Conservation (phyloP, 2,888 invertebrate species). For the Heliconius ethilla region DNA sequence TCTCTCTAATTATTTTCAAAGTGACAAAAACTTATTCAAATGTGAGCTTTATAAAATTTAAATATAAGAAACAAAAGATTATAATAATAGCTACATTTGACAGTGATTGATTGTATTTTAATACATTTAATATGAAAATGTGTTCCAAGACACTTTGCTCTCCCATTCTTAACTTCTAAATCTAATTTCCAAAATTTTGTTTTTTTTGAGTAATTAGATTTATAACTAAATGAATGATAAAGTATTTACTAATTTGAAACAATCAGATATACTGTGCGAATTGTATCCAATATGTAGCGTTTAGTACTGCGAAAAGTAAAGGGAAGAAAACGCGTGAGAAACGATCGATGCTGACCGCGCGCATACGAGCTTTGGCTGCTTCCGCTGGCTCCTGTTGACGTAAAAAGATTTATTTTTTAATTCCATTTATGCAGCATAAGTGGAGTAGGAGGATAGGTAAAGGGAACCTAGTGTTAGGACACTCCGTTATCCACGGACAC, state of each 20-base stretch:
- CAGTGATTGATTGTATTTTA: too few species aligned
- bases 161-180: not conserved
- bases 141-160: not conserved
- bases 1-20: too few species aligned
- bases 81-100: too few species aligned
- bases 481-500: not conserved
- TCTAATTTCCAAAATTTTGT: not conserved
- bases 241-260: conserved; percentile 26
- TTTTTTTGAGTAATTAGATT: not conserved
- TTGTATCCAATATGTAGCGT: conserved; percentile 94
- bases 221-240: not conserved
- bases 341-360: conserved; percentile 91
- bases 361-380: conserved; percentile 68
- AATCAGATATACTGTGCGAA: conserved; percentile 83
- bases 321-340: conserved; percentile 94
- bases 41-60: too few species aligned
- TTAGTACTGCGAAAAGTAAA: conserved; percentile 92
- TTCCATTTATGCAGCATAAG: too few species aligned
- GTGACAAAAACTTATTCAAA: too few species aligned
- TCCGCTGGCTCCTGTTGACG: conserved; percentile 69
- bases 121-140: not conserved
- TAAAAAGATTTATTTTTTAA: not conserved
- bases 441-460: too few species aligned
- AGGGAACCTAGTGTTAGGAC: not conserved
- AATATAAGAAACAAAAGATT: too few species aligned